A percentile compares a stretch with the other conserved stretches of the same genome.
Evolutionary conservation across 2,888 invertebrate species (phyloP).

Genomic region (Cistogaster globosa): DNA sequence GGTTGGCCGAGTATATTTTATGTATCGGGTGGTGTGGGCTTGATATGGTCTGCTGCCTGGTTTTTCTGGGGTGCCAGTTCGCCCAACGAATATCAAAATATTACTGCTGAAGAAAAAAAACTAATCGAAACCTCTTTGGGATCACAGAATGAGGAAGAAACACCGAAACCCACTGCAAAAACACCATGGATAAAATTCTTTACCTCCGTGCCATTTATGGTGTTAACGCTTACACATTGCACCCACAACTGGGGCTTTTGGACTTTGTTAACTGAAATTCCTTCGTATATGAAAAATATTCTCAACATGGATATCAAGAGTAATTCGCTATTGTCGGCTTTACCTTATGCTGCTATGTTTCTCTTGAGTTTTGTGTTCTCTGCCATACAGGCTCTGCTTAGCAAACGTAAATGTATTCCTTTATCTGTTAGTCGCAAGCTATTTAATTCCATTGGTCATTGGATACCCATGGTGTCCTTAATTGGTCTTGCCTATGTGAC

Average conservation of each 20-base stretch:
- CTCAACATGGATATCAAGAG: conserved; percentile 88
- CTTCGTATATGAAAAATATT: conserved; percentile 90
- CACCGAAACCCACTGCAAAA: conserved; percentile 69
- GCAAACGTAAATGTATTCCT: conserved; percentile 78
- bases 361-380: conserved; percentile 88
- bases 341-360: conserved; percentile 90
- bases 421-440: conserved; percentile 83
- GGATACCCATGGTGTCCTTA: conserved; percentile 88
- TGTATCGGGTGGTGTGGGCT: conserved; percentile 86
- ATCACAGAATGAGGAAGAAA: conserved; percentile 77
- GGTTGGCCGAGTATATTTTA: conserved; percentile 93
- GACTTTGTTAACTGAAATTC: conserved; percentile 92
- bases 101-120: conserved; percentile 86
- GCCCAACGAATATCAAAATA: conserved; percentile 85
- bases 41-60: conserved; percentile 86
- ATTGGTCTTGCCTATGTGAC: conserved; percentile 85
- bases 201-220: conserved; percentile 90
- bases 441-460: conserved; percentile 86
- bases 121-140: conserved; percentile 88
- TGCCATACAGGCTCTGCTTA: conserved; percentile 85
- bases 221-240: conserved; percentile 88
- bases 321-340: conserved; percentile 88
- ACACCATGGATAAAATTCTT: conserved; percentile 91
- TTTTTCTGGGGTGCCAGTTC: conserved; percentile 86
- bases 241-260: conserved; percentile 92